Evolutionary conservation across 1,140 invertebrate genomes (phyloP).

Genomic region (Zophobas atratus): DNA sequence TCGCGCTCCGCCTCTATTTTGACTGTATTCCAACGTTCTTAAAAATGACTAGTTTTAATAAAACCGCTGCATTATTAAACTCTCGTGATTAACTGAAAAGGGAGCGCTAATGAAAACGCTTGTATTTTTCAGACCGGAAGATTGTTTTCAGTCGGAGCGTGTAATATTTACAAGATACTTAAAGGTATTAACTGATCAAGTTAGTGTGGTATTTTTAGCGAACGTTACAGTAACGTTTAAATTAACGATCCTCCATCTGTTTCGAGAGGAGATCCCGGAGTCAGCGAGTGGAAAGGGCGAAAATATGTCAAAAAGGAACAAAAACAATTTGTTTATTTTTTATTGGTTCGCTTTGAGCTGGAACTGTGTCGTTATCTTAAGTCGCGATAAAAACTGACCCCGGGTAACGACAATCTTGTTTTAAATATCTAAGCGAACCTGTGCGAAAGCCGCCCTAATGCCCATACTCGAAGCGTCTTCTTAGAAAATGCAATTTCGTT

Average conservation of each 20-base stretch:
- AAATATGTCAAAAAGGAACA: constrained; percentile 20
- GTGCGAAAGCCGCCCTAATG: background rate
- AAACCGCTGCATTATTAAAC: background rate
- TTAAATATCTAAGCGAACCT: background rate
- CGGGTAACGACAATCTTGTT: too few relatives aligned
- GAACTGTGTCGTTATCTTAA: too few relatives aligned
- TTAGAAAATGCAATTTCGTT: constrained; percentile 19
- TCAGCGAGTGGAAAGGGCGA: constrained; percentile 9
- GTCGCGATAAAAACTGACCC: background rate
- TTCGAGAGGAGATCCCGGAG: constrained; percentile 23
- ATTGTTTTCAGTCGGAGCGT: constrained; percentile 26
- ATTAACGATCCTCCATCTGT: constrained; percentile 37
- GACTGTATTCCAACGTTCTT: constrained; percentile 1
- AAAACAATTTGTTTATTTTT: constrained; percentile 25
- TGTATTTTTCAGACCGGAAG: constrained; percentile 12
- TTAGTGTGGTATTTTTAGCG: constrained; percentile 38
- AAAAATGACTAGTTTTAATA: background rate
- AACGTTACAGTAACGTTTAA: constrained; percentile 40
- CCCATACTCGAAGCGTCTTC: background rate
- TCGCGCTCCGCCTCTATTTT: background rate
- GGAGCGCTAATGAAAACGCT: constrained; percentile 18
- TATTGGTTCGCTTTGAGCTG: background rate
- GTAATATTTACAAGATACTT: constrained; percentile 39
- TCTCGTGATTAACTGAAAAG: background rate
- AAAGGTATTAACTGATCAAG: constrained; percentile 37